phyloP scores from a whole-genome alignment of 2,113 vertebrate genomes.

The Eira barbara region DNA sequence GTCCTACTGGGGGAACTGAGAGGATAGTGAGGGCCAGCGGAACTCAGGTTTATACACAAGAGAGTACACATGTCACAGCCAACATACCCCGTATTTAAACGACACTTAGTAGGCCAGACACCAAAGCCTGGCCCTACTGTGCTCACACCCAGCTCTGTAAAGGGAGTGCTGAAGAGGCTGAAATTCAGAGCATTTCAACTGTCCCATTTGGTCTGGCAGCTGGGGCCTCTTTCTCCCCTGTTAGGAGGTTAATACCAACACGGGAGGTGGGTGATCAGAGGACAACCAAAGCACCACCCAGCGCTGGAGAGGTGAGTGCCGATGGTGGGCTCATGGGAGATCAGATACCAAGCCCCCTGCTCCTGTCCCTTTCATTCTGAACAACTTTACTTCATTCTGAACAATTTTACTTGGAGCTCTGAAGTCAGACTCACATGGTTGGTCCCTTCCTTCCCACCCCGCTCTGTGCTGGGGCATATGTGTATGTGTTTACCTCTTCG shows the following conservation, averaged over 20 bases:
- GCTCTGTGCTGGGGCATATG: neutral
- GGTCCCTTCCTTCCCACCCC: neutral
- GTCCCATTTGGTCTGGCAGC: neutral
- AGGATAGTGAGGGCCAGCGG: neutral
- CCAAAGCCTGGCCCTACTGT: neutral
- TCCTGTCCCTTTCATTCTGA: slow-evolving; percentile 22
- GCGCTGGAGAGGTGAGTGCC: neutral
- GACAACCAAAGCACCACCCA: neutral
- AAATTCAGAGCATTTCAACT: neutral
- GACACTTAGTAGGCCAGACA: neutral
- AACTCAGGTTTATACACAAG: neutral
- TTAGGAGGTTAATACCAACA: neutral
- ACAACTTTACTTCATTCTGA: neutral
- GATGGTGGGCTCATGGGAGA: neutral
- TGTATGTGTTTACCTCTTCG: slow-evolving; percentile 51
- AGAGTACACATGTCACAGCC: neutral
- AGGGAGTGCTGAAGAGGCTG: neutral
- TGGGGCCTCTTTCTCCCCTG: neutral
- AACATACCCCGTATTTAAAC: neutral
- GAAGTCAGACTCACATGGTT: neutral
- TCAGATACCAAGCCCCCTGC: neutral
- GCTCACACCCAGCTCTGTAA: neutral
- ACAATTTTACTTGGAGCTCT: slow-evolving; percentile 23
- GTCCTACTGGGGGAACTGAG: neutral
- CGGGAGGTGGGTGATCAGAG: rapidly evolving